Conservation (phyloP, 2,797 vertebrate genomes). For the Poecilia picta region DNA sequence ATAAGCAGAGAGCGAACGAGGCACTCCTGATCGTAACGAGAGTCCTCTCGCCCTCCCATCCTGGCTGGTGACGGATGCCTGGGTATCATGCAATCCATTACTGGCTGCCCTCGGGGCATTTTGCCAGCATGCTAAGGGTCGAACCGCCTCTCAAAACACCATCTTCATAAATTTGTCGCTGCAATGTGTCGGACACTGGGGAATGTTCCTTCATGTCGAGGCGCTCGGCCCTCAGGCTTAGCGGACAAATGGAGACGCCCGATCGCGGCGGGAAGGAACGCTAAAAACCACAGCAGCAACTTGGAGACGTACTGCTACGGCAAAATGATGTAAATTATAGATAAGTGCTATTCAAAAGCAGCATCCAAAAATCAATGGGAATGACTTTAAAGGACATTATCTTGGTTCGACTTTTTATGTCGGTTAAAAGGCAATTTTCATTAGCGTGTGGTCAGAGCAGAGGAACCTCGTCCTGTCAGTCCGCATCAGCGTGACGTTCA, state of each 20-base stretch:
- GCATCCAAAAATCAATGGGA: constrained; percentile 49
- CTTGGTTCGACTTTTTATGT: constrained; percentile 27
- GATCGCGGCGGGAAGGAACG: constrained; percentile 16
- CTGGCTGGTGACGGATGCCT: constrained; percentile 45
- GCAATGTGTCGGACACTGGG: constrained; percentile 23
- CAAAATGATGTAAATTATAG: constrained; percentile 36
- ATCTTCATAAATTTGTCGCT: constrained; percentile 65
- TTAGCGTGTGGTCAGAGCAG: constrained; percentile 20
- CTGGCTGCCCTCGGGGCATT: constrained; percentile 47
- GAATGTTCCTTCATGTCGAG: constrained; percentile 46
- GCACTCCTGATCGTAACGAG: constrained; percentile 59
- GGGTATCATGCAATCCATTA: constrained; percentile 50
- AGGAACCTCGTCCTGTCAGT: constrained; percentile 38
- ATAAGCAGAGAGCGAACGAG: constrained; percentile 50
- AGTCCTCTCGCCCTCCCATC: constrained; percentile 26
- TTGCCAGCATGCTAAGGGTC: constrained; percentile 55
- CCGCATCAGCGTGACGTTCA: constrained; percentile 34
- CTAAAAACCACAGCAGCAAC: not conserved
- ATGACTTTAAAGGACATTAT: constrained; percentile 33
- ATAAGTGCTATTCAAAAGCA: constrained; percentile 40
- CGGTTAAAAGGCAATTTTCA: constrained; percentile 50
- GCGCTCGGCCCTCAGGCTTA: constrained; percentile 21
- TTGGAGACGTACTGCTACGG: not conserved
- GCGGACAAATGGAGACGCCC: constrained; percentile 9
- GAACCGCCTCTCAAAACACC: constrained; percentile 53